phyloP scores from a whole-genome alignment of 2,888 invertebrate species.

The Dendrolimus pini region DNA sequence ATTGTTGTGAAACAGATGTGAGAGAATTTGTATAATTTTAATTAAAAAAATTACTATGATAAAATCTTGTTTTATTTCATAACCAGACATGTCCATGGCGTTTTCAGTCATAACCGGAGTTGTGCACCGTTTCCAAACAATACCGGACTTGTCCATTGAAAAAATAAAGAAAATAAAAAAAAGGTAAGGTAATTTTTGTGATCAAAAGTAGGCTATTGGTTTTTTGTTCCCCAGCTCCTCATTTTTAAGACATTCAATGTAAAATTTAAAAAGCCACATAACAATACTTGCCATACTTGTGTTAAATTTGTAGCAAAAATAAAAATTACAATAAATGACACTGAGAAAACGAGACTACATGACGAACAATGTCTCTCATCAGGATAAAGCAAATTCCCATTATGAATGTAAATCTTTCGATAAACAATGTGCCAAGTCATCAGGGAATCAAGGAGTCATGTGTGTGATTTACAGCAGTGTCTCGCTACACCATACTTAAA shows the following conservation, averaged over 20 bases:
- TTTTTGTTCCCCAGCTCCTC: not conserved
- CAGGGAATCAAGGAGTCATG: conserved; percentile 2
- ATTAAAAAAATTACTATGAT: conserved; percentile 3
- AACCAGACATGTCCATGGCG: conserved; percentile 3
- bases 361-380: conserved; percentile 7
- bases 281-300: conserved; percentile 3
- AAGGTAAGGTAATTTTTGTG: not conserved
- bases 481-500: conserved; percentile 2
- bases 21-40: conserved; percentile 4
- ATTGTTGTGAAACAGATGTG: conserved; percentile 3
- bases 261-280: conserved; percentile 5
- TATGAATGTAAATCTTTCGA: conserved; percentile 6
- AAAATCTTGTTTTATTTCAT: conserved; percentile 3
- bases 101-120: conserved; percentile 3
- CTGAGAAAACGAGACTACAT: conserved; percentile 5
- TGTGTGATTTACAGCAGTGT: conserved; percentile 4
- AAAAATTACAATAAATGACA: conserved; percentile 6
- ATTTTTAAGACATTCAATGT: conserved; percentile 2
- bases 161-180: not conserved
- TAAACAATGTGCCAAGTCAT: conserved; percentile 5
- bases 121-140: not conserved
- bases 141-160: not conserved
- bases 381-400: conserved; percentile 6
- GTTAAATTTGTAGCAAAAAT: conserved; percentile 4
- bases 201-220: not conserved